Evolutionary conservation across 2,888 invertebrate genomes (phyloP), one percentile per base, ranked within the genome.

Genomic region (Nineta flava): DNA sequence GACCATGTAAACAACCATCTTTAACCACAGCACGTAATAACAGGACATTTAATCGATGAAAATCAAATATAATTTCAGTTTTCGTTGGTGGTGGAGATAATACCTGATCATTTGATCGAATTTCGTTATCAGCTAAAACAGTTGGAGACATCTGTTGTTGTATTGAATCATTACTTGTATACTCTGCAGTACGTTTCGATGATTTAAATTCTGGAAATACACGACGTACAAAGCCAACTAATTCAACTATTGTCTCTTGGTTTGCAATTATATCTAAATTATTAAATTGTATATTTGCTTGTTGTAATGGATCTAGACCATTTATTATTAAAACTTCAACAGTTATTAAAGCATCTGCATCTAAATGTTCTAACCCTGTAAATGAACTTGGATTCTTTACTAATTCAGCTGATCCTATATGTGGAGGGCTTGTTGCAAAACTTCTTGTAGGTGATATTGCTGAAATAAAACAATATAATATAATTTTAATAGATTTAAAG

Each of bases 241-340:
- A 67, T 65, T 96, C 95, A 9, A 94, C 87, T 55, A 95, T 85
- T 0, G 95, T 95, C 66, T 93, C 93, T 65, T 94, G 94, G 68
- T 95, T 95, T 0, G 93, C 91, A 87, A 63, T 12, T 49, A 95
- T 86, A 65, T 95, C 95, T 56, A 95, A 72, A 65, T 87, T 94
- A 62, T 95, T 95, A 61, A 95, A 95, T 57, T 92, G 81, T 57
- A 95, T 84, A 59, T 87, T 88, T 0, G 90, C 87, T 46, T 91
- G 80, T 57, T 87, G 80, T 53, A 76, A 60, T 1, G 67, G 62
- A 46, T 67, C 16, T 52, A 53, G 21, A 62, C 64, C 44, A 51
- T 57, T 75, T 0, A 91, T 81, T 45, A 90, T 73, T 40, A 83
- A 78, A 16, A 93, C 76, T 61, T 95, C 94, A 3, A 91, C 74